These are phyloP conservation scores for Iphiclides podalirius DNA, from an alignment of 2,888 invertebrate genomes.

Conservation along the genomic window DNA sequence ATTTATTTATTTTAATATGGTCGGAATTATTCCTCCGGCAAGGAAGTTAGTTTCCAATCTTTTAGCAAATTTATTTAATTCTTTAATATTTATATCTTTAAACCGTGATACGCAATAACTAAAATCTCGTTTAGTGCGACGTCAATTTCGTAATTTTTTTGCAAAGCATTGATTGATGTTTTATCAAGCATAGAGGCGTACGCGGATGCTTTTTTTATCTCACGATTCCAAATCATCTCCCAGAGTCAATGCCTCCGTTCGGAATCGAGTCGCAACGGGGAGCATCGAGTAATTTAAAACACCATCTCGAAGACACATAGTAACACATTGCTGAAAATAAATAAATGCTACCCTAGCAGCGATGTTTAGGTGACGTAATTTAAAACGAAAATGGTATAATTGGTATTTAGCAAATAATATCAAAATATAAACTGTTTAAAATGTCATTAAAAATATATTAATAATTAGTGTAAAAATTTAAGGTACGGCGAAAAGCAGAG, in stretches of 20 bases:
- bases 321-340: no score
- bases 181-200: constrained; percentile 1
- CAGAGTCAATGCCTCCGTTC: constrained; percentile 7
- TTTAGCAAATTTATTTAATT: not conserved
- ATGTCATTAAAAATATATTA: no score
- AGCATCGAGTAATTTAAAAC: not conserved
- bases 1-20: not conserved
- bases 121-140: constrained; percentile 1
- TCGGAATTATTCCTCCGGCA: no score
- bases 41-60: no score
- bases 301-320: no score
- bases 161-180: constrained; percentile 11
- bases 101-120: constrained; percentile 4
- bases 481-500: constrained; percentile 94
- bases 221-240: constrained; percentile 1
- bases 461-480: no score
- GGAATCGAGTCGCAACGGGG: not conserved
- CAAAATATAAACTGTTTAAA: no score
- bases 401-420: no score
- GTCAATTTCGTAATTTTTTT: constrained; percentile 9
- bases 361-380: no score
- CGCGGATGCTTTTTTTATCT: not conserved
- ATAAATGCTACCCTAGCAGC: no score
- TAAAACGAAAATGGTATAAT: no score
- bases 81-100: no score